Percentiles rank a stretch among this genome's conserved stretches.
These are phyloP conservation scores for Rhagoletis zephyria DNA, from an alignment of 1,140 invertebrate genomes.

Conservation along the genomic window DNA sequence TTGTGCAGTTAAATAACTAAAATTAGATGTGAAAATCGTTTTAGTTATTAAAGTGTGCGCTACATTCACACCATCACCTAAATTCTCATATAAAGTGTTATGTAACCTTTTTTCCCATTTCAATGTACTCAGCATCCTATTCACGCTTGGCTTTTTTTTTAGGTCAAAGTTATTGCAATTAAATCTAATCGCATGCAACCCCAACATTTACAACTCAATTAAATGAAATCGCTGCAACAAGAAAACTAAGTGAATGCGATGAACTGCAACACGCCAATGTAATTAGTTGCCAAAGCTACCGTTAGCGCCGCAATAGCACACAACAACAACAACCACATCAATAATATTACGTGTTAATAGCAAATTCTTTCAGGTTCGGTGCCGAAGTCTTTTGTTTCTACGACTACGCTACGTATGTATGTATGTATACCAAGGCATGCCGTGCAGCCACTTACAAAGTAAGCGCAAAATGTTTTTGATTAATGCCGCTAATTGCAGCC, in stretches of 20 bases:
- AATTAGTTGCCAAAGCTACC: neutral
- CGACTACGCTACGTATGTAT: neutral
- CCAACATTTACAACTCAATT: conserved; percentile 42
- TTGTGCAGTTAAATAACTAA: neutral
- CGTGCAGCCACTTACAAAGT: neutral
- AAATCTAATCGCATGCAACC: neutral
- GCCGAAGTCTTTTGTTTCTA: conserved; percentile 16
- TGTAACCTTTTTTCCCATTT: no score
- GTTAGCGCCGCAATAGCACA: neutral
- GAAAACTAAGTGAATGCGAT: neutral
- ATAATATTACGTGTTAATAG: neutral
- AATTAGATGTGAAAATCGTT: no score
- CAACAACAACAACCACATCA: neutral
- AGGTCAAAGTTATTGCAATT: conserved; percentile 24
- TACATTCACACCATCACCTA: neutral
- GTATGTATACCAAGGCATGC: neutral
- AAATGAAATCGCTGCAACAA: neutral
- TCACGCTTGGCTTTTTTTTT: neutral
- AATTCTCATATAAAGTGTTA: neutral
- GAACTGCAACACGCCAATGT: neutral
- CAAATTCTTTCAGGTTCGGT: conserved; percentile 14
- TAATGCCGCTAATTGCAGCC: conserved; percentile 42
- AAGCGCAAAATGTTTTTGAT: neutral
- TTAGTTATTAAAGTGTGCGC: neutral
- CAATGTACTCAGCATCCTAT: neutral